Evolutionary conservation across 1,140 invertebrate species (phyloP), one percentile per base, ranked within the genome.

Genomic region (Ips nitidus): DNA sequence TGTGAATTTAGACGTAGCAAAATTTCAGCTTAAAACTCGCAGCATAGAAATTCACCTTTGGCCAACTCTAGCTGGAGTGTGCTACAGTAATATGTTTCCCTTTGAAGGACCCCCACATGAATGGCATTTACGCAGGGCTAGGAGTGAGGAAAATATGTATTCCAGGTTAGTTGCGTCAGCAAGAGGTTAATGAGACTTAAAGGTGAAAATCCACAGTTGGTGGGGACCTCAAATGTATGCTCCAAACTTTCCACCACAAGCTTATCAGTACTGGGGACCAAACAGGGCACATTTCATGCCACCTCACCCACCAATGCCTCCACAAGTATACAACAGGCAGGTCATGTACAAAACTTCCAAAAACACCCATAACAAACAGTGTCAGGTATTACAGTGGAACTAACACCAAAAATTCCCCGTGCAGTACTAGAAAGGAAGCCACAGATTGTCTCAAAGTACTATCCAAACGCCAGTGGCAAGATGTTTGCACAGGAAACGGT

Each of bases 381-480:
- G 22, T 22, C 22, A 22, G 22, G 22, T 22, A 22, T 22, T 22
- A 22, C 22, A 22, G 22, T 22, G 22, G 22, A 22, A 22, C 22
- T 22, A 22, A 22, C 22, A 22, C 22, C 22, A 22, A 22, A 22
- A 22, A 22, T 22, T 22, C 22, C 22, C 22, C 22, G 22, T 22
- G 22, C 22, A 22, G 22, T 22, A 22, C 22, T 22, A 22, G 22
- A 22, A 22, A 22, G 22, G 22, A 5, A 47, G 4, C 8, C 8
- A 5, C 43, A 22, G 22, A 22, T 22, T 22, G 22, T 22, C 22
- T 22, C 22, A 39, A 55, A 7, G 47, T 63, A 3, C 52, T 57
- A 4, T 47, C 53, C 2, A 66, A 66, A 50, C 43, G 55, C 8
- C 22, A 22, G 41, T 66, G 64, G 94, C 95, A 39, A 40, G 52